Evolutionary conservation across 64 coral and sea anemone genomes (phyloP).

Genomic region (Stylophora pistillata): DNA sequence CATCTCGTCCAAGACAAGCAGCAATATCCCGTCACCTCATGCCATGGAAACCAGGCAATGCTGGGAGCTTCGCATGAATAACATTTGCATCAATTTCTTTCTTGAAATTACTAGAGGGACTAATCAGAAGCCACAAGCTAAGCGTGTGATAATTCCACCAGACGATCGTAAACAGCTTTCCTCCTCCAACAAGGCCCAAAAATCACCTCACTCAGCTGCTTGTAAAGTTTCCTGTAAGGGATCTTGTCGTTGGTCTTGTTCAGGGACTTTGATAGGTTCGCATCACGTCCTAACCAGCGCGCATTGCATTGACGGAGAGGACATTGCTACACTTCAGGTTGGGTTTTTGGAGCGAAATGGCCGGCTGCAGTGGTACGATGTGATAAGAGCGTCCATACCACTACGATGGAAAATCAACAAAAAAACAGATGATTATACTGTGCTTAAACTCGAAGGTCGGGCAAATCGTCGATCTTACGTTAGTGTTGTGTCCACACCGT

Average conservation of each 20-base stretch:
- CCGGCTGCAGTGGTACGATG: constrained; percentile 62
- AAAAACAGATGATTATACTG: constrained; percentile 61
- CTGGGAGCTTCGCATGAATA: no score
- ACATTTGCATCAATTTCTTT: neutral
- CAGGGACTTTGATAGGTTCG: constrained; percentile 61
- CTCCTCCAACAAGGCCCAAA: constrained; percentile 34
- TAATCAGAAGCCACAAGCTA: neutral
- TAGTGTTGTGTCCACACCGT: neutral
- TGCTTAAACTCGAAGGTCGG: constrained; percentile 48
- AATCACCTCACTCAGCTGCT: constrained; percentile 46
- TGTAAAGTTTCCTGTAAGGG: constrained; percentile 57
- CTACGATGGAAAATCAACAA: constrained; percentile 29
- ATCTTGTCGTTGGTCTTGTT: constrained; percentile 63
- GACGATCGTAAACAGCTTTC: constrained; percentile 50
- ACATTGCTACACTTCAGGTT: constrained; percentile 36
- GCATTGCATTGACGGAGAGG: constrained; percentile 68
- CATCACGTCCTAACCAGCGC: constrained; percentile 82
- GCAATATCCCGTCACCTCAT: no score
- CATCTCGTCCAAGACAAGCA: no score
- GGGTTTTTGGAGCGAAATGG: constrained; percentile 67
- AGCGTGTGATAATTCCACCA: constrained; percentile 26
- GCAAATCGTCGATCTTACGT: constrained; percentile 18
- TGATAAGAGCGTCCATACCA: constrained; percentile 26
- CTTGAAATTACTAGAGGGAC: neutral
- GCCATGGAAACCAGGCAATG: no score